Base-by-base conservation (phyloP, 1,140 invertebrate species). In the Drosophila burlai region DNA sequence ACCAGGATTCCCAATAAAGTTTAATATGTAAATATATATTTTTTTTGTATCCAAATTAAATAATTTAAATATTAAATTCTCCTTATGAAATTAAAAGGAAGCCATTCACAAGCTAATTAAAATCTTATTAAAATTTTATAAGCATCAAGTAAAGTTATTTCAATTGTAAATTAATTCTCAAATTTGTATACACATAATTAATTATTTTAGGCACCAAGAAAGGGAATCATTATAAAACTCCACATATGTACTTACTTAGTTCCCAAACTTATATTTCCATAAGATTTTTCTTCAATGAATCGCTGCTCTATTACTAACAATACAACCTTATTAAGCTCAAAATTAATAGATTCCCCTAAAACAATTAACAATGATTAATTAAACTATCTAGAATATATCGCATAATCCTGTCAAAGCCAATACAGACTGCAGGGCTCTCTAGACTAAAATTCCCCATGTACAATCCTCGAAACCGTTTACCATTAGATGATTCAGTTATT, bases 401-500 rank as follows among this genome's bases (percentile, higher is more conserved):
- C n/a, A 31, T 21, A 42, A 40, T 59, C n/a, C 36, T 60, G 34
- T 64, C 55, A 58, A 29, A 40, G 24, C 16, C 18, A 34, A 34
- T 38, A 43, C 55, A 62, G 36, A 62, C 29, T n/a, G 55, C 46
- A 49, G 62, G 45, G 36, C 4, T 68, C 34, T 52, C 9, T 18
- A 43, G 31, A 26, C 21, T 11, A 16, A 50, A 69, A 43, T 68
- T 65, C 46, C 60, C 60, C 45, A 26, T 65, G 10, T 43, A 45
- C 11, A 38, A 11, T 15, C 54, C 21, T n/a, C 54, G 36, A 57
- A 55, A 57, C 8, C 36, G 55, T 42, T 59, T 59, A 43, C 3
- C 55, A 29, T 29, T 47, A 63, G 64, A 65, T 58, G 42, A 47
- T 73, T 45, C 38, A 38, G 54, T 42, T 26, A 16, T 16, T 15